Evolutionary conservation across 2,113 vertebrate species (phyloP), one percentile per base, ranked within the genome.

Genomic region (Dicentrarchus labrax): DNA sequence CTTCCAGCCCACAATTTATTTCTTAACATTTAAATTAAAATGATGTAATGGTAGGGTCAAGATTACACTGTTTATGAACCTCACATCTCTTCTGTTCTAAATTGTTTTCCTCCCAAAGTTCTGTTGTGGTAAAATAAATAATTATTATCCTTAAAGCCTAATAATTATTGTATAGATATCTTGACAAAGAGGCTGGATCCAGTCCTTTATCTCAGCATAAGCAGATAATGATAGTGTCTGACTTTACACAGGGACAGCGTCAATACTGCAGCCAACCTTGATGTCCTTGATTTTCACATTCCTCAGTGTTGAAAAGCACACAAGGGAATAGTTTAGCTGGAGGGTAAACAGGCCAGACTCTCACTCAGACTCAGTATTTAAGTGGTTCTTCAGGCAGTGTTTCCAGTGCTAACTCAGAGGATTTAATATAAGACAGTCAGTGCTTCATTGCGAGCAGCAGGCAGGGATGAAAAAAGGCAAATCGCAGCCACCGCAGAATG

Each of bases 331-430:
- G 22, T 85, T 87, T 67, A 87, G 70, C 88, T 83, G 2, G 2
- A 78, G 84, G 62, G 76, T 73, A 87, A 91, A 94, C 87, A 91
- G 74, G 39, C 66, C 64, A 38, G 22, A 36, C 38, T 84, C 84
- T 72, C 30, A 30, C 30, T 30, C 30, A 30, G 30, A 30, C 30
- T 30, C 30, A 30, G 2, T 30, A 30, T 30, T 87, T 89, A 86
- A 90, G 90, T 80, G 86, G 76, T 83, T 90, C 59, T 85, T 85
- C 72, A 86, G 70, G 80, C 82, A 61, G 6, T 5, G 39, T 80
- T 43, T 22, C 80, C 13, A 39, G 24, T 43, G 70, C 80, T 66
- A 66, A 68, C 65, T 78, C 57, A 9, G 15, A 60, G 47, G 21
- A 54, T 69, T 77, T 86, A 50, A 74, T 43, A 76, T 66, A 61